These are phyloP conservation scores for Ammodytes marinus DNA, from an alignment of 2,113 vertebrate genomes.

Conservation along the genomic window DNA sequence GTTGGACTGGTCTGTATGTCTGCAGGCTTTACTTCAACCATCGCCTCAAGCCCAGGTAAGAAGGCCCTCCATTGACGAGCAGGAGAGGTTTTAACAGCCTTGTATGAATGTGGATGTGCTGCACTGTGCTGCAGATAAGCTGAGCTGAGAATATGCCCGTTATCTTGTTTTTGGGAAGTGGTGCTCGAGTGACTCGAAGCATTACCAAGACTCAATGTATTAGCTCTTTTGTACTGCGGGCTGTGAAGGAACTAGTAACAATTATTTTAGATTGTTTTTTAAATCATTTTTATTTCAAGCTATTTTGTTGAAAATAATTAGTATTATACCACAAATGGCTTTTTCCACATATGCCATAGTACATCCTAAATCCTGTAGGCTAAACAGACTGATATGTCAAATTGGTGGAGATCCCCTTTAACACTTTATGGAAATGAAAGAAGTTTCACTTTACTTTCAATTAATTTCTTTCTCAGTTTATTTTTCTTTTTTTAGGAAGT, in stretches of 20 bases:
- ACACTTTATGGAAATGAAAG: background rate
- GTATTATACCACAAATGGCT: too few relatives aligned
- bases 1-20: slow-evolving; percentile 3
- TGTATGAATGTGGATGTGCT: slow-evolving; percentile 43
- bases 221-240: slow-evolving; percentile 6
- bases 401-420: background rate
- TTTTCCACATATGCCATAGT: background rate
- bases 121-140: slow-evolving; percentile 43
- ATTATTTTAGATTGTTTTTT: background rate
- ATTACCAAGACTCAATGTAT: background rate
- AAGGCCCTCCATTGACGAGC: slow-evolving; percentile 41
- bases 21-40: slow-evolving; percentile 42
- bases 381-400: background rate
- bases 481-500: slow-evolving; percentile 10
- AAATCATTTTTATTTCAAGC: background rate
- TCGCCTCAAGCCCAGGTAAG: slow-evolving; percentile 37
- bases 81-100: slow-evolving; percentile 16
- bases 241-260: background rate
- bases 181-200: slow-evolving; percentile 9
- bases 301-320: too few relatives aligned
- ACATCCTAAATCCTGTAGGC: background rate
- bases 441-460: background rate
- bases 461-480: background rate
- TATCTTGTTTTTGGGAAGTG: slow-evolving; percentile 47
- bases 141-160: slow-evolving; percentile 23